A percentile compares a stretch with the other conserved stretches of the same genome.
These are phyloP conservation scores for Zaprionus lineosus DNA, from an alignment of 2,888 invertebrate species.

Conservation along the genomic window DNA sequence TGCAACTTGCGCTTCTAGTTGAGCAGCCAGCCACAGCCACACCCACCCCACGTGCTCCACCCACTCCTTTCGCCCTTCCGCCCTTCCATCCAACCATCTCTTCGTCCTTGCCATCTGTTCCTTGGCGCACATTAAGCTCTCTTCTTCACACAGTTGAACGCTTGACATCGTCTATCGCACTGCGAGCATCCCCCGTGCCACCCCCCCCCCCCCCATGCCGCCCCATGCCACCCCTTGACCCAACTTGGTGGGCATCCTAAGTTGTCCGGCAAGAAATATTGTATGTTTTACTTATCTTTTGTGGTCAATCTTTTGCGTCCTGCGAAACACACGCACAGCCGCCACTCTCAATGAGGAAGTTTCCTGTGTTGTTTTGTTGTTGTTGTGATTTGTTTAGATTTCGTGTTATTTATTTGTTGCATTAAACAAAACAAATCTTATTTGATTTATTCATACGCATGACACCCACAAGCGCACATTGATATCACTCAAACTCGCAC, in stretches of 20 bases:
- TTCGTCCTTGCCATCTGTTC: too few relatives aligned
- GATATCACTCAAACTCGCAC: slow-evolving; percentile 1
- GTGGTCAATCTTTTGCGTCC: slow-evolving; percentile 39
- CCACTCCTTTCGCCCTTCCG: too few relatives aligned
- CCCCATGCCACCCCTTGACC: not conserved
- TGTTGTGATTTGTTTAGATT: slow-evolving; percentile 67
- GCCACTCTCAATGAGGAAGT: slow-evolving; percentile 22
- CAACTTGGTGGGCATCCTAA: slow-evolving; percentile 25
- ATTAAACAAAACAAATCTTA: slow-evolving; percentile 62
- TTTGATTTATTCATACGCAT: slow-evolving; percentile 66
- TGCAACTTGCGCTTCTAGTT: slow-evolving; percentile 34
- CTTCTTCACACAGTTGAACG: not conserved
- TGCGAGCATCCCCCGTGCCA: not conserved
- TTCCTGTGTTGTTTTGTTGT: slow-evolving; percentile 31
- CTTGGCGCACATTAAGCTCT: too few relatives aligned
- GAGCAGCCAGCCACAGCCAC: not conserved
- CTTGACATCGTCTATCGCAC: too few relatives aligned
- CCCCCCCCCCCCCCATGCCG: not conserved
- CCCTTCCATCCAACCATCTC: too few relatives aligned
- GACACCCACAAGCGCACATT: slow-evolving; percentile 13
- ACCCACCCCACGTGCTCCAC: not conserved
- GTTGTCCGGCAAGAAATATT: slow-evolving; percentile 64
- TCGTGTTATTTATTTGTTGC: slow-evolving; percentile 73
- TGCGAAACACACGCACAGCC: slow-evolving; percentile 5
- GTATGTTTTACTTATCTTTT: slow-evolving; percentile 42